Base-by-base conservation (phyloP, 2,113 vertebrate species). In the Paraplagusia blochii region DNA sequence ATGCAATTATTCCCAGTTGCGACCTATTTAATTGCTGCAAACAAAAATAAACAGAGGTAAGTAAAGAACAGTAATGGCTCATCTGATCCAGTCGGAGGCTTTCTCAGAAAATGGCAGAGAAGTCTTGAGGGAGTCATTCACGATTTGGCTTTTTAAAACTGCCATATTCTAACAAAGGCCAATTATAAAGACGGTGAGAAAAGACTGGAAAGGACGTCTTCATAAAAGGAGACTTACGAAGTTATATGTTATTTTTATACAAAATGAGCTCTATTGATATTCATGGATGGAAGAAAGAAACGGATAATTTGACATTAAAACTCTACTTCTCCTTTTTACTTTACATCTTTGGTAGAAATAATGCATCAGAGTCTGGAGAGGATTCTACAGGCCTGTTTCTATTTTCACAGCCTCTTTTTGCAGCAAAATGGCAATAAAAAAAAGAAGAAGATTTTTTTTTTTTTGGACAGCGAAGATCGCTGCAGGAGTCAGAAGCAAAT, bases 11-110 rank as follows among this genome's bases (percentile, higher is more conserved):
- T 87, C 87, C 88, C 70, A 78, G 79, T 82, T 81, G 79, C 77
- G 82, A 81, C 85, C 85, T 84, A 85, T 80, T 88, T 87, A 88
- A 87, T 73, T 70, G 82, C 81, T 75, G 82, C 79, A 89, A 87
- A 89, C 84, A 86, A 79, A 85, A 87, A 85, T 87, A 87, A 87
- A 88, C 87, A 86, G 74, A 53, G 54, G 47, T 58, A 77, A 70
- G 83, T 66, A 64, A 66, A 59, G 78, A 86, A 74, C 69, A 69
- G 64, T 76, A 83, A 81, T 80, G 67, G 76, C 64, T 79, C 71
- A 69, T 82, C 73, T 56, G 66, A 81, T 80, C 76, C 79, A 77
- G 84, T 86, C 63, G 49, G 56, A 85, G 66, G 74, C 69, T 80
- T 81, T 82, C 80, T 81, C 67, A 58, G 77, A 85, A 85, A 82